These are phyloP conservation scores for Belgica antarctica DNA, from an alignment of 2,888 invertebrate genomes.

Conservation along the genomic window DNA sequence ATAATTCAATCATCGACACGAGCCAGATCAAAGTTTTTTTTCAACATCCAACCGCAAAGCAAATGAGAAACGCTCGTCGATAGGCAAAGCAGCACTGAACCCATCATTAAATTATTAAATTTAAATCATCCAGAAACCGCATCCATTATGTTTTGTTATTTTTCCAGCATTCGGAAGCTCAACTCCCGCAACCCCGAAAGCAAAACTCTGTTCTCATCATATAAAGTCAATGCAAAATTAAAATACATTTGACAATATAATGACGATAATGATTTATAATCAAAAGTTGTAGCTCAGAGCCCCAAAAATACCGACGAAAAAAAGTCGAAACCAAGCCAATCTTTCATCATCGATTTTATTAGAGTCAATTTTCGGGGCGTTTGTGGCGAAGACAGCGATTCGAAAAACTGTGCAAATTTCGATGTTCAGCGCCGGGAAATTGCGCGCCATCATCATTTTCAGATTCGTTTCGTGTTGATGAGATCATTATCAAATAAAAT, in stretches of 20 bases:
- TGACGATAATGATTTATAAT: constrained; percentile 35
- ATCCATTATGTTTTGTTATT: constrained; percentile 4
- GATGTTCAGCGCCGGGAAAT: constrained; percentile 3
- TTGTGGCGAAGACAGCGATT: not conserved
- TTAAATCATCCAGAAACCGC: constrained; percentile 19
- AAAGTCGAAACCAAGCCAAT: constrained; percentile 36
- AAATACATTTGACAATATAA: constrained; percentile 41
- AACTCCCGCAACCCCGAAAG: not conserved
- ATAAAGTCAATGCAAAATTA: constrained; percentile 16
- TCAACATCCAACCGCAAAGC: constrained; percentile 16
- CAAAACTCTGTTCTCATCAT: not conserved
- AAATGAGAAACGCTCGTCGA: not conserved
- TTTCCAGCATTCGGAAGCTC: constrained; percentile 9
- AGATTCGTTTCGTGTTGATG: not conserved
- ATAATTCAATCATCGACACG: constrained; percentile 17
- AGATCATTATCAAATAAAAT: constrained; percentile 27
- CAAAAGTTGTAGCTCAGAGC: constrained; percentile 25
- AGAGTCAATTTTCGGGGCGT: constrained; percentile 31
- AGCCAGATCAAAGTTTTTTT: constrained; percentile 1
- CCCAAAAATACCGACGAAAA: constrained; percentile 1
- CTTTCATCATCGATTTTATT: constrained; percentile 43
- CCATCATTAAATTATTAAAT: constrained; percentile 25
- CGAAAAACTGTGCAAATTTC: constrained; percentile 5
- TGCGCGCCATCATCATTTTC: not conserved
- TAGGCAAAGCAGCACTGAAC: not conserved